Conservation (phyloP, 2,888 invertebrate species). For the Dioctria linearis region DNA sequence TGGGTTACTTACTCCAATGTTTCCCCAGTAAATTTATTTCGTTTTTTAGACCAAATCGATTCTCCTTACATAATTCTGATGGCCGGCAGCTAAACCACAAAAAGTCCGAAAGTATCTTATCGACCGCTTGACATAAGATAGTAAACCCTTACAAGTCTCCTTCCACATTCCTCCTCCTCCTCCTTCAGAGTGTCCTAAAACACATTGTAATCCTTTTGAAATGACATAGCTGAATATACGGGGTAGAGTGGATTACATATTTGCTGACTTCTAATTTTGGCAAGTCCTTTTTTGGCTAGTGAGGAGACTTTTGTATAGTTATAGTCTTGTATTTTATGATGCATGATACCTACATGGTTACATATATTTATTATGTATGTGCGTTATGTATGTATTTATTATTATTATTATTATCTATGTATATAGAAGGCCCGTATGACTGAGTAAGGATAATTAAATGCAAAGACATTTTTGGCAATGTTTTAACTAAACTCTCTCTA, state of each 20-base stretch:
- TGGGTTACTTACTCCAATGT: background rate
- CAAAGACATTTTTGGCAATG: conserved; percentile 18
- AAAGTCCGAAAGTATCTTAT: conserved; percentile 42
- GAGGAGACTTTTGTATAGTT: background rate
- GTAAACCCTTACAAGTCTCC: conserved; percentile 27
- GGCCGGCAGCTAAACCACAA: conserved; percentile 25
- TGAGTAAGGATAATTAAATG: conserved; percentile 43
- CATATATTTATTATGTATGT: background rate
- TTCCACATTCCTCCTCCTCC: background rate
- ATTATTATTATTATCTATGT: too few species aligned
- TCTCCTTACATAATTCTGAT: conserved; percentile 22
- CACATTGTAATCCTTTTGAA: conserved; percentile 21
- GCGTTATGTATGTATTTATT: background rate
- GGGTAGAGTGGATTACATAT: background rate
- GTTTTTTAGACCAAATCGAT: background rate
- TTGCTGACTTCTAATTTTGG: conserved; percentile 12
- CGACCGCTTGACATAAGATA: conserved; percentile 35
- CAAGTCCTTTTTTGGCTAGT: background rate
- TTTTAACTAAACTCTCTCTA: background rate
- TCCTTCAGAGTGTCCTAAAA: background rate
- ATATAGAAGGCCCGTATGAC: background rate
- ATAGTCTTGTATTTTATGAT: too few species aligned
- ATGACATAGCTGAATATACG: conserved; percentile 17
- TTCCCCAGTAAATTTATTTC: conserved; percentile 20
- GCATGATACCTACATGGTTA: too few species aligned